Conservation (phyloP, 2,113 vertebrate genomes). For the Myotis lucifugus region DNA sequence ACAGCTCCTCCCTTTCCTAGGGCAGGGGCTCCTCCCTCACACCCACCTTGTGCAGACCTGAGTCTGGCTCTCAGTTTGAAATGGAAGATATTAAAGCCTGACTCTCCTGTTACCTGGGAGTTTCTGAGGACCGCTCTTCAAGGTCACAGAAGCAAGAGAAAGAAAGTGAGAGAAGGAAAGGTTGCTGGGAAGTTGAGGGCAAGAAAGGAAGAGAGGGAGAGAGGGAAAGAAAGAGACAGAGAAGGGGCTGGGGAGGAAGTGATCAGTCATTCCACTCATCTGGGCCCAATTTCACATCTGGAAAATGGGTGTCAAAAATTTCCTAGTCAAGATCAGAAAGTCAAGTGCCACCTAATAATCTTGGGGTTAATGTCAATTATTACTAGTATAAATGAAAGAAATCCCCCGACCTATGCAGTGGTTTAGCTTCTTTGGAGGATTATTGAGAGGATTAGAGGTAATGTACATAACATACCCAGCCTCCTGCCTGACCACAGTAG, state of each 20-base stretch:
- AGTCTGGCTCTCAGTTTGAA: neutral
- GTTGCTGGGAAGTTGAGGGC: neutral
- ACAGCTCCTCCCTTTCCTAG: too few species aligned
- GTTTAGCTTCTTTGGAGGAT: neutral
- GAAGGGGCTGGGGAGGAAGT: neutral
- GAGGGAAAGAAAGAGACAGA: neutral
- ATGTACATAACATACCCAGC: fast-evolving
- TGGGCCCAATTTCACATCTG: neutral
- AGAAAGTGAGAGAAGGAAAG: neutral
- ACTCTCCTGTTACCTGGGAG: neutral
- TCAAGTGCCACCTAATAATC: too few species aligned
- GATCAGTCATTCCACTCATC: neutral
- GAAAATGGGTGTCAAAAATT: neutral
- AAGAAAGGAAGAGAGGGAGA: too few species aligned
- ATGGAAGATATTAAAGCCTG: neutral
- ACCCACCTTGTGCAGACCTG: too few species aligned
- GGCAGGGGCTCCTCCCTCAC: neutral
- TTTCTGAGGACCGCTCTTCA: neutral
- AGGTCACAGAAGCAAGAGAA: neutral
- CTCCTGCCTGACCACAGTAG: neutral
- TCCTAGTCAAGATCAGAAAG: neutral
- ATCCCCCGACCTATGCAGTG: neutral
- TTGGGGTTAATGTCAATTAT: neutral
- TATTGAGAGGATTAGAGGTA: neutral
- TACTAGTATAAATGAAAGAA: neutral